These are phyloP conservation scores for Spinus olivaceus DNA, from an alignment of 2,797 vertebrate genomes.

Conservation along the genomic window DNA sequence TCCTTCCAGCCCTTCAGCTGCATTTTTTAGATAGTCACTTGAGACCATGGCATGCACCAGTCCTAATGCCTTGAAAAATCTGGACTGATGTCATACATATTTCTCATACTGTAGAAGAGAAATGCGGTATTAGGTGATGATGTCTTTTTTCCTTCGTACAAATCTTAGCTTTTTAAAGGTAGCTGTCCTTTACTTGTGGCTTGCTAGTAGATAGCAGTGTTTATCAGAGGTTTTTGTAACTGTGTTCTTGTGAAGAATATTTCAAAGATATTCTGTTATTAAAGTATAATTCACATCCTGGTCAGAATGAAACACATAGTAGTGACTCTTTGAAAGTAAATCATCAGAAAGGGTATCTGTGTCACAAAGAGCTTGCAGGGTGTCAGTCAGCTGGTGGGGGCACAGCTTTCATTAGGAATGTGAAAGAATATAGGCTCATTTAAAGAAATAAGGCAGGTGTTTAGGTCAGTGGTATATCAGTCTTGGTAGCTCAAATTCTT, in stretches of 20 bases:
- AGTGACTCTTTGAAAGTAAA: neutral
- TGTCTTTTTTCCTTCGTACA: neutral
- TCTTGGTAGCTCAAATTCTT: neutral
- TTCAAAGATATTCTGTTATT: neutral
- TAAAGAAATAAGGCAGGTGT: neutral
- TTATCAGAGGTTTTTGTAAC: neutral
- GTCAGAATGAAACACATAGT: neutral
- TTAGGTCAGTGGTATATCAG: neutral
- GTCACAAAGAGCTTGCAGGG: neutral
- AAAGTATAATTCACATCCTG: neutral
- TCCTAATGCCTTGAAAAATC: neutral
- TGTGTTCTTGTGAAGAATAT: neutral
- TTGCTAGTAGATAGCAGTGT: neutral
- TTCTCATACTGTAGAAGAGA: neutral
- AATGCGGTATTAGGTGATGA: neutral
- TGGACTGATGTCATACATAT: neutral
- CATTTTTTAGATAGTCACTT: neutral
- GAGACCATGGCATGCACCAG: neutral
- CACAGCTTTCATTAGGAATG: neutral
- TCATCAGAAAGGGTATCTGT: neutral
- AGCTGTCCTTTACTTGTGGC: neutral
- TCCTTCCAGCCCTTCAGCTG: neutral
- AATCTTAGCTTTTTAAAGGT: neutral
- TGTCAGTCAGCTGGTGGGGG: neutral
- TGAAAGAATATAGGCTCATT: neutral